phyloP scores from a whole-genome alignment of 2,797 vertebrate species.

The Huso huso region DNA sequence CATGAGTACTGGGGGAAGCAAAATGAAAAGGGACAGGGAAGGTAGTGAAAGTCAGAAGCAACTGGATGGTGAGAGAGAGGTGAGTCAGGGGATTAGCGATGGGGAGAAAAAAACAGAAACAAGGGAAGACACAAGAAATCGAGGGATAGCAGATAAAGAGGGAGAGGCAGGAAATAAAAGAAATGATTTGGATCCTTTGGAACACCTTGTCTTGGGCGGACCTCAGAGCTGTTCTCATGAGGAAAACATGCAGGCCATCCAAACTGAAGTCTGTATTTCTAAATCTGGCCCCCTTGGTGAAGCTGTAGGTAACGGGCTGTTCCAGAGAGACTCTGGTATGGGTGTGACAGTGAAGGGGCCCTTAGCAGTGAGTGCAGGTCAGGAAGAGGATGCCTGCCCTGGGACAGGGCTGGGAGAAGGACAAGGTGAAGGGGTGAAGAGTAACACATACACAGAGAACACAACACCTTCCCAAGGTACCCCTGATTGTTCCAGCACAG shows the following conservation, averaged over 20 bases:
- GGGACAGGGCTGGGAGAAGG: background rate
- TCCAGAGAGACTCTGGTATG: background rate
- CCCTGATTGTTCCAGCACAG: background rate
- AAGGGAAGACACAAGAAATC: no score
- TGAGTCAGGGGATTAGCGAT: background rate
- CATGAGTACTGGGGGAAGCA: conserved; percentile 33
- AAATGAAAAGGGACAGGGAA: conserved; percentile 43
- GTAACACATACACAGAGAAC: conserved; percentile 2
- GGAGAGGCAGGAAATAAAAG: background rate
- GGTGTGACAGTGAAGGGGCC: background rate
- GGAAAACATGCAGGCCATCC: background rate
- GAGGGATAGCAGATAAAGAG: background rate
- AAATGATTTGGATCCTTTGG: background rate
- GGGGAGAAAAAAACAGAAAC: conserved; percentile 15
- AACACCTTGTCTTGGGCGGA: no score
- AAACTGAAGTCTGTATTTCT: background rate
- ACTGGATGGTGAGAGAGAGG: background rate
- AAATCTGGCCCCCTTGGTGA: background rate
- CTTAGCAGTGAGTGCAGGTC: no score
- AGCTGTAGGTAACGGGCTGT: background rate
- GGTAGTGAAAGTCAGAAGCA: conserved; percentile 14
- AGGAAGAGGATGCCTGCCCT: background rate
- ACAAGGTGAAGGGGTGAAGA: background rate
- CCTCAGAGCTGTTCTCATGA: background rate
- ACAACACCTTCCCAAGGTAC: conserved; percentile 21